These are phyloP conservation scores for Phataginus tricuspis DNA, from an alignment of 2,797 vertebrate species.

Conservation along the genomic window DNA sequence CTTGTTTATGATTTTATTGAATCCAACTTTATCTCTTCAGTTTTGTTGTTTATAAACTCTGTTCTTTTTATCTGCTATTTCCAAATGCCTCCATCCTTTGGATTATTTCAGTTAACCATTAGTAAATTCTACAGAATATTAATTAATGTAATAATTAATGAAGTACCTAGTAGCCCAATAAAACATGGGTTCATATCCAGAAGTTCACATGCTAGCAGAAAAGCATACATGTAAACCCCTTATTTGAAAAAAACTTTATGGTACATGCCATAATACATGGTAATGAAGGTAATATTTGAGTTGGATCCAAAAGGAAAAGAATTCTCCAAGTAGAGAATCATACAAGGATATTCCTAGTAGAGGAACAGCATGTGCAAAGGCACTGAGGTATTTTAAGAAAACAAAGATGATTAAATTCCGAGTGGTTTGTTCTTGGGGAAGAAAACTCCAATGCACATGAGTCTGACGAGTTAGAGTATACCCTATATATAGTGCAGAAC, in stretches of 20 bases:
- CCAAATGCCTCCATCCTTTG: neutral
- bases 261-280: neutral
- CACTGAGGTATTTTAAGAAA: neutral
- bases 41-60: slow-evolving; percentile 13
- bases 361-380: neutral
- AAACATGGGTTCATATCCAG: neutral
- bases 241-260: neutral
- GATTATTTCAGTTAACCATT: neutral
- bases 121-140: slow-evolving; percentile 1
- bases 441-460: neutral
- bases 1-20: neutral
- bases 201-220: neutral
- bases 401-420: neutral
- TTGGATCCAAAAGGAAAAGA: neutral
- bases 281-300: neutral
- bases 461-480: neutral
- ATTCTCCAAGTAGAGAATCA: neutral
- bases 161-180: neutral
- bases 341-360: neutral
- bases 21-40: neutral
- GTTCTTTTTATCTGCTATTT: neutral
- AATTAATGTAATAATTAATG: slow-evolving; percentile 3
- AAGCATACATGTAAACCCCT: neutral
- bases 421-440: neutral
- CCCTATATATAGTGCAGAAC: neutral